A percentile compares a stretch with the other conserved stretches of the same genome.
Conservation (phyloP, 2,797 vertebrate genomes). For the Denticeps clupeoides region DNA sequence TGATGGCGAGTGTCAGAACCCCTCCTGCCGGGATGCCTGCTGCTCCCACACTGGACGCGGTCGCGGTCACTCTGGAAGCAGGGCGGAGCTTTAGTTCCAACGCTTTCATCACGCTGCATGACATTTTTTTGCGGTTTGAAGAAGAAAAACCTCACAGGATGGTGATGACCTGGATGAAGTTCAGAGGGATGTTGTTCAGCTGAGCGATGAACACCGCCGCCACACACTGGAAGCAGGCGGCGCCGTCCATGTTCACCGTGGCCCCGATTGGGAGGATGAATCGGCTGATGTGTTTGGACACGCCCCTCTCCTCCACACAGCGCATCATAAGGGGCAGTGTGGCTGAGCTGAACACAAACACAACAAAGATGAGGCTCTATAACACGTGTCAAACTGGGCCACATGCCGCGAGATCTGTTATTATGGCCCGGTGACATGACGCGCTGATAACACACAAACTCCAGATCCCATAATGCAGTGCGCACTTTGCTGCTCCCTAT, state of each 20-base stretch:
- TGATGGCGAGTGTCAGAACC: conserved; percentile 78
- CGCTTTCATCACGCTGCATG: neutral
- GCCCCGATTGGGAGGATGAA: conserved; percentile 85
- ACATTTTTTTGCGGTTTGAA: too few relatives aligned
- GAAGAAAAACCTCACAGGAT: conserved; percentile 89
- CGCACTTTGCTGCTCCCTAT: too few relatives aligned
- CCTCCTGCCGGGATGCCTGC: conserved; percentile 82
- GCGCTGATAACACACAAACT: too few relatives aligned
- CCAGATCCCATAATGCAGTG: too few relatives aligned
- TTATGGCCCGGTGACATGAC: too few relatives aligned
- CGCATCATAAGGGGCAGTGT: conserved; percentile 85
- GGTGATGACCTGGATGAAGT: conserved; percentile 78
- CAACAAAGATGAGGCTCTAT: too few relatives aligned
- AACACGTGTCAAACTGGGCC: too few relatives aligned
- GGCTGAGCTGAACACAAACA: conserved; percentile 69
- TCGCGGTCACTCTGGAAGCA: conserved; percentile 73
- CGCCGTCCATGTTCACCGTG: conserved; percentile 87
- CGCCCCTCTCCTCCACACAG: conserved; percentile 75
- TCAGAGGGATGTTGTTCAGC: conserved; percentile 56
- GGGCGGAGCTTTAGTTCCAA: too few relatives aligned
- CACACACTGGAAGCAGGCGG: conserved; percentile 82
- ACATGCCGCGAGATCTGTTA: too few relatives aligned
- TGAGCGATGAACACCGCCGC: conserved; percentile 83
- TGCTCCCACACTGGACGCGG: conserved; percentile 81
- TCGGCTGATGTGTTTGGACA: conserved; percentile 79